Conservation (phyloP, 2,888 invertebrate genomes). For the Drosophila merina region DNA sequence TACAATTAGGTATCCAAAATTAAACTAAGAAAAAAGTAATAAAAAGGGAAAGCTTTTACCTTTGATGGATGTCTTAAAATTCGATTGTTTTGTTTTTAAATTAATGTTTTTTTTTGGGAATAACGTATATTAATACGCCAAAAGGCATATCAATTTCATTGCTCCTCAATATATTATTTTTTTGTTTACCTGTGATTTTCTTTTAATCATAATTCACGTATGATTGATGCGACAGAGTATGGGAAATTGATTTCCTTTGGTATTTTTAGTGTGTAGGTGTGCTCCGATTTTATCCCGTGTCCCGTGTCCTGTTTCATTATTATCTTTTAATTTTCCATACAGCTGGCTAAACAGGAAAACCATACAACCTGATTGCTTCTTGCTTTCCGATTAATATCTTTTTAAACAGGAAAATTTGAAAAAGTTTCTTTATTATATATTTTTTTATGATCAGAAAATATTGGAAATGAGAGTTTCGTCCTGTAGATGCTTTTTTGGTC, state of each 20-base stretch:
- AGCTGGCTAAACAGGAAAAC: conserved; percentile 64
- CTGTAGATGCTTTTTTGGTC: no score
- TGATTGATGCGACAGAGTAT: conserved; percentile 20
- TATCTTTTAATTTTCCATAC: conserved; percentile 72
- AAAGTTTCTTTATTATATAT: background rate
- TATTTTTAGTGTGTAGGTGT: conserved; percentile 14
- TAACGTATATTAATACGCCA: background rate
- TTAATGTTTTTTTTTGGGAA: conserved; percentile 8
- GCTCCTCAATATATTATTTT: background rate
- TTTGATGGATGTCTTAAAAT: background rate
- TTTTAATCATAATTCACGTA: conserved; percentile 19
- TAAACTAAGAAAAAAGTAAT: no score
- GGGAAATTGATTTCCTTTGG: conserved; percentile 29
- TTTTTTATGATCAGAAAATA: background rate
- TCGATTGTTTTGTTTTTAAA: conserved; percentile 10
- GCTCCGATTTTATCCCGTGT: conserved; percentile 10
- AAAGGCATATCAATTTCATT: conserved; percentile 19
- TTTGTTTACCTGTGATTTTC: conserved; percentile 36
- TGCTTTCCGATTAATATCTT: conserved; percentile 20
- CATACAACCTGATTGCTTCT: background rate
- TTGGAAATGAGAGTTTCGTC: no score
- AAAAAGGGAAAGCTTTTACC: no score
- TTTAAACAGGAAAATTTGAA: background rate
- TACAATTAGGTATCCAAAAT: no score
- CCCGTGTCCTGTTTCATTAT: conserved; percentile 45